phyloP scores from a whole-genome alignment of 2,113 vertebrate species.

The Mesitornis unicolor region DNA sequence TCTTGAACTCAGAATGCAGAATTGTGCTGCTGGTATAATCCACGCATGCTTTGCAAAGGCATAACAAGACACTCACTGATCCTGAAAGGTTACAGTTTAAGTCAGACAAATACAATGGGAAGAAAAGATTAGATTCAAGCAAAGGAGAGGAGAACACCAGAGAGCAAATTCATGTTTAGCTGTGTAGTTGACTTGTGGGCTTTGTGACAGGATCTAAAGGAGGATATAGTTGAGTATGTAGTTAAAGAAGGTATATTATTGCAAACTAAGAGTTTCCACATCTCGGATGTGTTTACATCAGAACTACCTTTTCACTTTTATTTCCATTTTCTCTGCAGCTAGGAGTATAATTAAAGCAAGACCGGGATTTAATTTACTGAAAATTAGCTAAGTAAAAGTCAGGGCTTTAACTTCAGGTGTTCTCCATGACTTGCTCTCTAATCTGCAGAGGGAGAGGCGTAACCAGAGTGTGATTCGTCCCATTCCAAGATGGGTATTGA shows the following conservation, averaged over 20 bases:
- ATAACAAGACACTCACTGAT: neutral
- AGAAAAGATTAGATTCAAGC: neutral
- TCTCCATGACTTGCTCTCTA: neutral
- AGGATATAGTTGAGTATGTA: neutral
- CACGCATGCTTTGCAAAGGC: neutral
- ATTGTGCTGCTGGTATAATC: neutral
- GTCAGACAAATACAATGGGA: neutral
- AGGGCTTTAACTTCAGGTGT: neutral
- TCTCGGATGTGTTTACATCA: slow-evolving; percentile 2
- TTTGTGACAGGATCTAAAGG: neutral
- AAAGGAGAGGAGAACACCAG: neutral
- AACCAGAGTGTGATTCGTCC: neutral
- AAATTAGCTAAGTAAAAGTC: slow-evolving; percentile 14
- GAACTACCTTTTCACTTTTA: neutral
- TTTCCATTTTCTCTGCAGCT: neutral
- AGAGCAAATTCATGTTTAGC: neutral
- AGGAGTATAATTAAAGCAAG: neutral
- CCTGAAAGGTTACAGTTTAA: neutral
- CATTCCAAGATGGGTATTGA: neutral
- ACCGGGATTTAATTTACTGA: neutral
- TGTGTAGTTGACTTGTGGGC: neutral
- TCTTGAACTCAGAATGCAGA: neutral
- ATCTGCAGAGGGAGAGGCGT: neutral
- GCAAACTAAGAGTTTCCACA: too few relatives aligned
- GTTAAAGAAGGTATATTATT: neutral